Percentiles rank a stretch among this genome's conserved stretches.
Evolutionary conservation across 92 coral and sea anemone genomes (phyloP).

Genomic region (Palythoa heliodiscus): DNA sequence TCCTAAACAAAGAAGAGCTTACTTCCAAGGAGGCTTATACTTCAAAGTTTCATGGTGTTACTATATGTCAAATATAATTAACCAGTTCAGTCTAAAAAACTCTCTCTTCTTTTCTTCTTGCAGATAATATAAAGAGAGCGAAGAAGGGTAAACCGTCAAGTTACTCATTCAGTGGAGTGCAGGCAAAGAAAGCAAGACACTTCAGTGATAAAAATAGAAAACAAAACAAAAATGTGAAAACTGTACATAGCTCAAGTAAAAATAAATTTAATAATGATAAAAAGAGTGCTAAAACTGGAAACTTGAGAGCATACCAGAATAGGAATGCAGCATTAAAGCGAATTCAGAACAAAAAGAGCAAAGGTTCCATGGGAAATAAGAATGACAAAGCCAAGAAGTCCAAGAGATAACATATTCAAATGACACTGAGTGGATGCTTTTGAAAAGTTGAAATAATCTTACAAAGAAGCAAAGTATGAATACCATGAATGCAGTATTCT

Average conservation of each 20-base stretch:
- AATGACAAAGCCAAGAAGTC: constrained; percentile 10
- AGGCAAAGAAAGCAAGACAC: constrained; percentile 65
- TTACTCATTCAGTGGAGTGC: constrained; percentile 85
- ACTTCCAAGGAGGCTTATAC: too few species aligned
- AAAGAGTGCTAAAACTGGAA: neutral
- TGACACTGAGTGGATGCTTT: neutral
- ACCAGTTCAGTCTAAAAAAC: neutral
- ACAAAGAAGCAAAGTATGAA: too few species aligned
- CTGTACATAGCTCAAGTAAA: constrained; percentile 2
- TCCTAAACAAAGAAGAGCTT: neutral
- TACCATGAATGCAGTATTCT: too few species aligned
- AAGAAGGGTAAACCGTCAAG: constrained; percentile 62
- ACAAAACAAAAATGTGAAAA: constrained; percentile 28
- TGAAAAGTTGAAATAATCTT: too few species aligned
- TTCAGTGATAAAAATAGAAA: constrained; percentile 49
- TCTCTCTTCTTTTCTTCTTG: neutral
- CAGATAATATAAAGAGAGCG: constrained; percentile 54
- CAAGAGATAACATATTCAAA: constrained; percentile 5
- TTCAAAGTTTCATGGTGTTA: too few species aligned
- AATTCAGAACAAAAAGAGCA: constrained; percentile 7
- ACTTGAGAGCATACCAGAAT: constrained; percentile 6
- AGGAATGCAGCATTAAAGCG: constrained; percentile 41
- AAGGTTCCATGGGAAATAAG: neutral
- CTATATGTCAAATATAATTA: neutral
- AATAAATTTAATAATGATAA: neutral